phyloP scores from a whole-genome alignment of 2,888 invertebrate species.

The Lycocerus yunnanus region DNA sequence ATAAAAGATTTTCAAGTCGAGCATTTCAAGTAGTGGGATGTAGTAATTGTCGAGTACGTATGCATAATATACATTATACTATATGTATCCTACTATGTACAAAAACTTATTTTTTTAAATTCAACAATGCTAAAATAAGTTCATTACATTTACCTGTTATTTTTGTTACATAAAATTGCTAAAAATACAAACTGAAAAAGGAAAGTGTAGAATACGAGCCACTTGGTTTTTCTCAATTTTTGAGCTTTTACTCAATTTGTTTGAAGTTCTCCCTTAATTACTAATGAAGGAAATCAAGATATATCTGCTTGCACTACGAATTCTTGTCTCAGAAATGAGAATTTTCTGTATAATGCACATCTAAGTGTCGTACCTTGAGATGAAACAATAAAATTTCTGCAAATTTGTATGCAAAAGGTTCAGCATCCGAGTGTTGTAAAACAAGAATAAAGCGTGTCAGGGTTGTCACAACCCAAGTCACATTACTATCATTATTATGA shows the following conservation, averaged over 20 bases:
- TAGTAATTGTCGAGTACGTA: background rate
- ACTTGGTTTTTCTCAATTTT: background rate
- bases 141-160: background rate
- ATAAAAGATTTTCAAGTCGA: background rate
- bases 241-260: conserved; percentile 8
- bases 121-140: background rate
- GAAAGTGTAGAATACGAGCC: background rate
- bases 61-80: background rate
- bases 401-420: conserved; percentile 35
- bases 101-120: background rate
- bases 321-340: conserved; percentile 13
- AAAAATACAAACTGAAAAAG: background rate
- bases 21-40: background rate
- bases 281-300: conserved; percentile 21
- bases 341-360: conserved; percentile 19
- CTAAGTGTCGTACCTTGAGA: conserved; percentile 26
- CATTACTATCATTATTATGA: conserved; percentile 24
- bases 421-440: conserved; percentile 29
- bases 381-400: conserved; percentile 30
- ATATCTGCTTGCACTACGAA: conserved; percentile 12
- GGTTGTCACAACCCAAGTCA: conserved; percentile 26
- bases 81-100: background rate
- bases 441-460: conserved; percentile 31
- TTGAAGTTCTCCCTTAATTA: conserved; percentile 15
- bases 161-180: background rate